These are phyloP conservation scores for Trachymyrmex septentrionalis DNA, from an alignment of 1,140 invertebrate species.

Conservation along the genomic window DNA sequence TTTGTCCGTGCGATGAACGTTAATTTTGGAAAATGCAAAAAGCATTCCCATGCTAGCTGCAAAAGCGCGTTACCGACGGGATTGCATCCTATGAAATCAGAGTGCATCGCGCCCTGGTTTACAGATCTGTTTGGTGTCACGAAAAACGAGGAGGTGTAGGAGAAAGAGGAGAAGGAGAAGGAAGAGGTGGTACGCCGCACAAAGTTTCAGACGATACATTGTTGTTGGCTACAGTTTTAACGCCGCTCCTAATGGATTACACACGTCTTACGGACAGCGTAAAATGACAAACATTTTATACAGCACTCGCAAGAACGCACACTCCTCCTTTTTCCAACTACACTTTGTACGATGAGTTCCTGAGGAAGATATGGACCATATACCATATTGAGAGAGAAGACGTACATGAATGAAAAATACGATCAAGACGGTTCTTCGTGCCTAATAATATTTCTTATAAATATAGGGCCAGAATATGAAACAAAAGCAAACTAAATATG, in stretches of 20 bases:
- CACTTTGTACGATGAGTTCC: slow-evolving; percentile 1
- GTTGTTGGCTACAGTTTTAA: slow-evolving; percentile 49
- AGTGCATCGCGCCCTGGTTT: slow-evolving; percentile 30
- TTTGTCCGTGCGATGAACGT: slow-evolving; percentile 34
- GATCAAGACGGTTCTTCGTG: no score
- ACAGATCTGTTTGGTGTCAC: slow-evolving; percentile 36
- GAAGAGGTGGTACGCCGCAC: not conserved
- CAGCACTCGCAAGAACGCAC: slow-evolving; percentile 21
- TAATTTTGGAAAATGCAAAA: slow-evolving; percentile 37
- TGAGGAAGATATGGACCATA: not conserved
- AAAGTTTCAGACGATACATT: slow-evolving; percentile 59
- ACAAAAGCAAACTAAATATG: not conserved
- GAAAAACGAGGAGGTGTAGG: slow-evolving; percentile 16
- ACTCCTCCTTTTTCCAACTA: not conserved
- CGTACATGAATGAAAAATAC: no score
- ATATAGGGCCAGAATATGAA: not conserved
- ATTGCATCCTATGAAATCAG: slow-evolving; percentile 62
- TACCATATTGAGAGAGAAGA: not conserved
- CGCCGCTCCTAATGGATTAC: slow-evolving; percentile 58
- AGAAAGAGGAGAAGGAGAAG: not conserved
- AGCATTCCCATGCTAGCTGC: slow-evolving; percentile 36
- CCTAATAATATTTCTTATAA: no score
- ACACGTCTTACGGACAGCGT: slow-evolving; percentile 35
- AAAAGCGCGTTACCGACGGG: not conserved
- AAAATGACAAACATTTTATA: slow-evolving; percentile 53